Evolutionary conservation across 2,113 vertebrate species (phyloP).

Genomic region (Mesitornis unicolor): DNA sequence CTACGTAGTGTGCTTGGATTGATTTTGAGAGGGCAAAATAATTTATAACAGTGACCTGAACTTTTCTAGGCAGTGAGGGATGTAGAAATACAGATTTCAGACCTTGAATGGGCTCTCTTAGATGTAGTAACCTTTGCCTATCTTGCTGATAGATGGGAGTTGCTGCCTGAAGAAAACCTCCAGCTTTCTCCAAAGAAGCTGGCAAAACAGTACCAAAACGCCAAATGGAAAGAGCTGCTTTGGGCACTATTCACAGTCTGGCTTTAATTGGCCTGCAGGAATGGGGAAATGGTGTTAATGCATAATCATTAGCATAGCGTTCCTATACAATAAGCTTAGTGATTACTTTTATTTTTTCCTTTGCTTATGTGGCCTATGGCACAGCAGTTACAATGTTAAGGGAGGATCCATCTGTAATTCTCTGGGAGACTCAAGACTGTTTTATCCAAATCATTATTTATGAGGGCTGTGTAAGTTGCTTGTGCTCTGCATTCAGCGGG

Average conservation of each 20-base stretch:
- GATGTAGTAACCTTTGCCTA: neutral
- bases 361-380: neutral
- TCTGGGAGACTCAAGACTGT: neutral
- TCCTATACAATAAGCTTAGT: neutral
- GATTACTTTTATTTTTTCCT: neutral
- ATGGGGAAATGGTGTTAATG: neutral
- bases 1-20: neutral
- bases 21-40: neutral
- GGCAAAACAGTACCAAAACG: neutral
- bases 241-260: neutral
- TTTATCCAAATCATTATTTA: neutral
- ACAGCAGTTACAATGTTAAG: neutral
- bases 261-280: neutral
- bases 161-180: neutral
- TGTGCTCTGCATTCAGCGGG: rapidly evolving
- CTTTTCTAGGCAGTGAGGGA: neutral
- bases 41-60: rapidly evolving
- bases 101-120: neutral
- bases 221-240: neutral
- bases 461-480: neutral
- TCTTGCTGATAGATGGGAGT: neutral
- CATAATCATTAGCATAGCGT: neutral
- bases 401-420: neutral
- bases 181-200: neutral
- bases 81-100: neutral